Evolutionary conservation across 1,140 invertebrate species (phyloP).

Genomic region (Lordiphosa mommai): DNA sequence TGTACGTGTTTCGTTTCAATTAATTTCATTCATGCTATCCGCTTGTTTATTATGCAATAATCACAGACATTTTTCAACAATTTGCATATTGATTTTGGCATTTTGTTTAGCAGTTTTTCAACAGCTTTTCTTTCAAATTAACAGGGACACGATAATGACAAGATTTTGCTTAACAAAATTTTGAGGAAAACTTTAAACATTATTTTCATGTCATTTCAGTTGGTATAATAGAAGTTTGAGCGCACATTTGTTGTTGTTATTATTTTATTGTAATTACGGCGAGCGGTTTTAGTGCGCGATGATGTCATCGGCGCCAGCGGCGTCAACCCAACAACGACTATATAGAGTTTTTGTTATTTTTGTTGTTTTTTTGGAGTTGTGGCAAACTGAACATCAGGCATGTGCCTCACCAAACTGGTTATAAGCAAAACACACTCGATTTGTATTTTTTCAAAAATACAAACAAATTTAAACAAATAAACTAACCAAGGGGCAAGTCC

Average conservation of each 20-base stretch:
- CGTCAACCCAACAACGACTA: conserved; percentile 21
- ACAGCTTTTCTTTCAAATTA: conserved; percentile 33
- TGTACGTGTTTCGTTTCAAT: conserved; percentile 54
- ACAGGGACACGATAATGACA: conserved; percentile 44
- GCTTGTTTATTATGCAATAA: conserved; percentile 65
- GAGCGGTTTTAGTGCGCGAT: conserved; percentile 56
- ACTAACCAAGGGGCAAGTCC: conserved; percentile 50
- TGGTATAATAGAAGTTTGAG: conserved; percentile 48
- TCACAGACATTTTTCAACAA: conserved; percentile 50
- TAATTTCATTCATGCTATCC: conserved; percentile 53
- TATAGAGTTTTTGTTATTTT: conserved; percentile 8
- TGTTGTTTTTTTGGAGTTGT: conserved; percentile 43
- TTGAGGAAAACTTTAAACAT: conserved; percentile 36
- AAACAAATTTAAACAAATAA: conserved; percentile 39
- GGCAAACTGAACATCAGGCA: conserved; percentile 16
- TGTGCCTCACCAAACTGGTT: conserved; percentile 52
- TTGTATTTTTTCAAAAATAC: conserved; percentile 25
- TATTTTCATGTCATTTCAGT: conserved; percentile 43
- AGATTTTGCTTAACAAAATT: conserved; percentile 2
- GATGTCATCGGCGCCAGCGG: conserved; percentile 53
- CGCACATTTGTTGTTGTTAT: conserved; percentile 30
- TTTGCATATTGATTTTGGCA: conserved; percentile 67
- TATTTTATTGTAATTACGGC: conserved; percentile 67
- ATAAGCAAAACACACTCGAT: conserved; percentile 28
- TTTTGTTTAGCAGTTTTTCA: conserved; percentile 63